Base-by-base conservation (phyloP, 2,888 invertebrate species). In the Pilophorus perplexus region DNA sequence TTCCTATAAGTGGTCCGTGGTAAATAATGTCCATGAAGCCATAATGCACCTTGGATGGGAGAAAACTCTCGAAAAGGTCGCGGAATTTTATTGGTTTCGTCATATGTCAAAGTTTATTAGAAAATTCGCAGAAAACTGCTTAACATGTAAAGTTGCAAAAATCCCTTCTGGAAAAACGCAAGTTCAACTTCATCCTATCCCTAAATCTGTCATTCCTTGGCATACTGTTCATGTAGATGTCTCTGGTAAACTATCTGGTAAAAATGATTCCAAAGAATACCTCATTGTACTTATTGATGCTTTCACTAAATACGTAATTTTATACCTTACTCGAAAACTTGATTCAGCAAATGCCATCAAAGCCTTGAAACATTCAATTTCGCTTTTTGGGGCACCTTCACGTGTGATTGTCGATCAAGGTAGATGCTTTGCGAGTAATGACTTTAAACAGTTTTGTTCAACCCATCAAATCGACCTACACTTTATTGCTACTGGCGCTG, bases 111-210 rank as follows among this genome's bases (percentile, higher is more conserved):
- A 40, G 23, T 74, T 70, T 33, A 74, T 75, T 1, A 54, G 73
- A 27, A 74, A 74, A 60, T 76, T 75, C 57, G 72, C 74, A 0
- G 74, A 75, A 0, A 73, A 71, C 16, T 76, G 75, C 55, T 66
- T 75, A 3, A 75, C 73, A 0, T 76, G 75, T 65, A 73, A 71
- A 68, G 33, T 73, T 0, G 71, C 75, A 0, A 76, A 76, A 64
- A 69, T 73, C 8, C 27, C 23, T 4, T 72, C 74, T 0, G 75
- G 76, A 3, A 71, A 52, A n/a, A 27, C 27, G 1, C 8, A 14
- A 27, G 28, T 52, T 27, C 27, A 52, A 16, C 14, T 52, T 2
- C 27, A 52, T 1, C 46, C 60, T 3, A 69, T 70, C 6, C 72
- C 72, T 6, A 75, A 73, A 72, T 74, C 75, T 44, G 74, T 73